Base-by-base conservation (phyloP, 2,113 vertebrate genomes). In the Campylomormyrus numenius region DNA sequence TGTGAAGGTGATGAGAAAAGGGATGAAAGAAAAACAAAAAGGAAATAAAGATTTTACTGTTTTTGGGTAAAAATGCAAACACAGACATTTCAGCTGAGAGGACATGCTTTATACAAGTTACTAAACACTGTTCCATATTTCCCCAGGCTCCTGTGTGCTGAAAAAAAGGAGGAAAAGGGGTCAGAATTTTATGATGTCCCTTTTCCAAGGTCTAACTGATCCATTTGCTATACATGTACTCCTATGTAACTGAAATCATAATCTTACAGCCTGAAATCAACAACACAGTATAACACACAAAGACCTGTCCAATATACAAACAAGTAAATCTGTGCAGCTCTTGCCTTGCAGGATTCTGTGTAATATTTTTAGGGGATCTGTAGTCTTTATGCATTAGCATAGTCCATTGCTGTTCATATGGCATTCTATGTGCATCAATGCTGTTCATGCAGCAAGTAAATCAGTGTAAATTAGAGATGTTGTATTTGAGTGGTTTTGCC, bases 11-110 rank as follows among this genome's bases (percentile, higher is more conserved):
- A 70, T 70, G 62, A 70, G 62, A 70, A 27, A 31, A 70, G 62
- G 62, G 62, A 70, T 70, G 62, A 80, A 80, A 42, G 74, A 80
- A 42, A 80, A 80, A 80, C 74, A 80, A 80, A 80, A 80, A 80
- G 74, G 35, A 80, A 80, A 80, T 80, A 80, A 42, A 80, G 35
- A 80, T 80, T 42, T 80, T 80, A 39, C 74, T 80, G 35, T 80
- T 80, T 80, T 42, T 17, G 74, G 31, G 74, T 80, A 80, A 35
- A 80, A 80, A 42, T 80, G 35, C 74, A 80, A 35, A 42, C 70
- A 39, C 31, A 80, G 15, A 15, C 31, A 80, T 35, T 42, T 80
- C 31, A 80, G 35, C 35, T 42, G 27, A 70, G n/a, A 70, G 62
- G 62, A 31, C 62, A 31, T 70, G 62, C n/a, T 13, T 70, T 13